Conservation (phyloP, 2,113 vertebrate genomes). For the Ginglymostoma cirratum region DNA sequence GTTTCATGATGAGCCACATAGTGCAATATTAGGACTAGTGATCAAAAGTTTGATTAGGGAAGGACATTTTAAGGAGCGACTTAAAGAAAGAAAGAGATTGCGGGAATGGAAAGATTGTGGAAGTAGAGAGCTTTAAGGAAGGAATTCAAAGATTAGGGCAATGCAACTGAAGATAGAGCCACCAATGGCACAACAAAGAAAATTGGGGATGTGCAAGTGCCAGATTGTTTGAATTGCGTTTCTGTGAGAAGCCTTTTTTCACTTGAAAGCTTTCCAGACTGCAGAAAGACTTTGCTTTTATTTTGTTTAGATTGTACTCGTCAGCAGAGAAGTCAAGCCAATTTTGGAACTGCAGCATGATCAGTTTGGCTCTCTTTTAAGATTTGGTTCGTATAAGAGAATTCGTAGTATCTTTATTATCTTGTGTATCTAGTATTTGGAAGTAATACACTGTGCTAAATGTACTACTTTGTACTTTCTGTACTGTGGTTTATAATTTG, state of each 20-base stretch:
- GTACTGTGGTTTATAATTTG: background rate
- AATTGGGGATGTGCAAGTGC: background rate
- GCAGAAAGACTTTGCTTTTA: background rate
- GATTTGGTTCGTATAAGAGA: background rate
- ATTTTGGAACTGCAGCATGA: background rate
- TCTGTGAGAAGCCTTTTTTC: background rate
- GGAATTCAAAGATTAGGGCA: background rate
- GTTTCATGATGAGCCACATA: background rate
- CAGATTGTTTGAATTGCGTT: background rate
- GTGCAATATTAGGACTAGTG: background rate
- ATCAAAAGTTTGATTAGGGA: background rate
- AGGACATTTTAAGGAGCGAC: background rate
- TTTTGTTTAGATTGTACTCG: background rate
- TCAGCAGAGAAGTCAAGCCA: background rate
- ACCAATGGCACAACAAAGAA: background rate
- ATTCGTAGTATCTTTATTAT: background rate
- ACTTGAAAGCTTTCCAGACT: background rate
- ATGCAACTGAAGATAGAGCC: background rate
- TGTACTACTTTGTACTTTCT: background rate
- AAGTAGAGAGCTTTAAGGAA: background rate
- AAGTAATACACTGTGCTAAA: background rate
- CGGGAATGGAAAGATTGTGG: background rate
- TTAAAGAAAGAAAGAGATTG: background rate
- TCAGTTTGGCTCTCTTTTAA: background rate
- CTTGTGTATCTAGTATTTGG: background rate